phyloP scores from a whole-genome alignment of 2,113 vertebrate species.

The Varanus komodoensis region DNA sequence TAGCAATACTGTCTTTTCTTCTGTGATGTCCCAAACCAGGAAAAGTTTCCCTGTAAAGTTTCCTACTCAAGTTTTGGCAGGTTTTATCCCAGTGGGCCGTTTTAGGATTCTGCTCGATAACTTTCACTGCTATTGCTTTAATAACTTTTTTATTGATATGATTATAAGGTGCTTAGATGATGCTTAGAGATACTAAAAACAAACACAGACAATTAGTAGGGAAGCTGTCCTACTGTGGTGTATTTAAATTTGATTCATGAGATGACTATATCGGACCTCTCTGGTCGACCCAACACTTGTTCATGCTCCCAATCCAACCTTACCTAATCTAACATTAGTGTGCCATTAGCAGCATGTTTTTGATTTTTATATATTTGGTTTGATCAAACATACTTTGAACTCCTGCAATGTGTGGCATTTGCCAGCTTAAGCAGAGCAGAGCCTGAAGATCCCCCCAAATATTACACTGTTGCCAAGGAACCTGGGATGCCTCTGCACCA shows the following conservation, averaged over 20 bases:
- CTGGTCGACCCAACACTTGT: accelerated
- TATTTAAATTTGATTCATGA: neutral
- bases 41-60: neutral
- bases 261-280: neutral
- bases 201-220: neutral
- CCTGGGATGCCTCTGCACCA: neutral
- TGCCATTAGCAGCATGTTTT: neutral
- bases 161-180: neutral
- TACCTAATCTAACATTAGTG: neutral
- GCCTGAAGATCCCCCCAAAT: neutral
- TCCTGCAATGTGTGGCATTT: accelerated
- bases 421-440: neutral
- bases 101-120: neutral
- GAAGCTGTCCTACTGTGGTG: neutral
- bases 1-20: no score
- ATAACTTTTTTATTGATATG: neutral
- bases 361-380: neutral
- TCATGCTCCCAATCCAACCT: neutral
- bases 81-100: neutral
- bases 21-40: neutral
- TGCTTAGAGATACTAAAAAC: neutral
- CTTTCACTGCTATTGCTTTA: neutral
- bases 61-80: neutral
- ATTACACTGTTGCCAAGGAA: neutral
- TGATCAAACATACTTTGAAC: neutral